Evolutionary conservation across 1,140 invertebrate species (phyloP), one percentile per base, ranked within the genome.

Genomic region (Chrysopa pallens): DNA sequence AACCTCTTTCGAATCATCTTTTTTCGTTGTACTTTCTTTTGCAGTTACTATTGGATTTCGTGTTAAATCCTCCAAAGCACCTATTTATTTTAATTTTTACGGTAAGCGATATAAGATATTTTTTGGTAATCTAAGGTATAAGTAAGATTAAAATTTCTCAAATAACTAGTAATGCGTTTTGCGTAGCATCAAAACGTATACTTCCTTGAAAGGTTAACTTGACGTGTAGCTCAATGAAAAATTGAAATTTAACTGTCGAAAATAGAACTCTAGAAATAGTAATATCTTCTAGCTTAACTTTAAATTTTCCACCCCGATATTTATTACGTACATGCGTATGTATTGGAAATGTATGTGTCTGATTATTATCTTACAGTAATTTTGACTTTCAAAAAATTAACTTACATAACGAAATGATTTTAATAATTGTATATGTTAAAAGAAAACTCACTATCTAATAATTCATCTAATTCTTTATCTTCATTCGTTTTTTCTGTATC

Each of bases 41-140:
- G 53, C 52, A 35, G 52, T 50, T 38, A 42, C 31, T 14, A 48
- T 36, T 1, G 54, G 50, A 36, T 55, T 62, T 47, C 62, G 63
- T 6, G 55, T 59, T 61, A 73, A 72, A 43, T 73, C 71, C 55
- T 69, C 59, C 29, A 73, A 57, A 29, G 71, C 69, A 64, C 70
- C 71, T 73, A 50, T n/a, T 49, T 28, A 39, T 15, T 36, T 29
- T 33, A 29, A 13, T 17, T 13, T 42, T 12, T 11, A 11, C 12
- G 29, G 15, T 9, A 36, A 6, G 6, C n/a, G 11, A 41, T 28
- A 41, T 6, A 11, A 14, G 29, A 6, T 4, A 9, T 40, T 29
- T n/a, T 42, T 13, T 11, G 13, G 9, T 36, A 27, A 14, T 39
- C 35, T 39, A 9, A 38, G 12, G 11, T 8, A n/a, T 29, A 7